Conservation (phyloP, 2,113 vertebrate species). For the Ptilorrhoa leucosticta region DNA sequence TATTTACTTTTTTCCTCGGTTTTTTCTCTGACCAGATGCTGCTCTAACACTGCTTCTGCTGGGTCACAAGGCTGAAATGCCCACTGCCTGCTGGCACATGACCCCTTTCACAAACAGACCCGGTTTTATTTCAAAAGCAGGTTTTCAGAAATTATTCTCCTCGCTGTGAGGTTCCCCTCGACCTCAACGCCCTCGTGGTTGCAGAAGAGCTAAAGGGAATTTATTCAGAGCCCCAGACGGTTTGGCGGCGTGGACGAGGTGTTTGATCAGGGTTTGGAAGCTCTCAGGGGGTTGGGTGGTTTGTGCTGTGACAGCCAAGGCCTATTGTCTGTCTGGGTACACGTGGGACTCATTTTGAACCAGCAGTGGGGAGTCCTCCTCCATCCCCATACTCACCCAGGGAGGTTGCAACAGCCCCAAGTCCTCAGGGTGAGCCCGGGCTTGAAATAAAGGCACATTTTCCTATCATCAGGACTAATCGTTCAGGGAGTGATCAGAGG, state of each 20-base stretch:
- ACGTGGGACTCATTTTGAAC: neutral
- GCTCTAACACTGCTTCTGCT: neutral
- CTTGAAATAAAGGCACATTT: neutral
- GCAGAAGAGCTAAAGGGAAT: neutral
- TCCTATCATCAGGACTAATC: neutral
- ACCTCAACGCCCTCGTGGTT: neutral
- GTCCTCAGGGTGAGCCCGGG: neutral
- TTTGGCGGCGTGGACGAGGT: neutral
- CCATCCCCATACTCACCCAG: neutral
- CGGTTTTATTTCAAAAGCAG: neutral
- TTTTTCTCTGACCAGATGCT: neutral
- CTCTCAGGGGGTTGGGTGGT: neutral
- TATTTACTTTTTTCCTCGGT: neutral
- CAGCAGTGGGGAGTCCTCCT: neutral
- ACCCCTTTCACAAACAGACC: neutral
- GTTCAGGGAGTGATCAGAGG: neutral
- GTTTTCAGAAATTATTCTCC: neutral
- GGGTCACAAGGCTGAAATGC: neutral
- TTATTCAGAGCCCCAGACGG: neutral
- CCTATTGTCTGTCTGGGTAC: neutral
- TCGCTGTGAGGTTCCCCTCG: rapidly evolving
- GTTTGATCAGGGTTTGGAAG: neutral
- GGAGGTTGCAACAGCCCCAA: neutral
- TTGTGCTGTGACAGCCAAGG: neutral
- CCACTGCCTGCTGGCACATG: neutral